phyloP scores from a whole-genome alignment of 2,888 invertebrate genomes.

The Pseudeuparius sepicola region DNA sequence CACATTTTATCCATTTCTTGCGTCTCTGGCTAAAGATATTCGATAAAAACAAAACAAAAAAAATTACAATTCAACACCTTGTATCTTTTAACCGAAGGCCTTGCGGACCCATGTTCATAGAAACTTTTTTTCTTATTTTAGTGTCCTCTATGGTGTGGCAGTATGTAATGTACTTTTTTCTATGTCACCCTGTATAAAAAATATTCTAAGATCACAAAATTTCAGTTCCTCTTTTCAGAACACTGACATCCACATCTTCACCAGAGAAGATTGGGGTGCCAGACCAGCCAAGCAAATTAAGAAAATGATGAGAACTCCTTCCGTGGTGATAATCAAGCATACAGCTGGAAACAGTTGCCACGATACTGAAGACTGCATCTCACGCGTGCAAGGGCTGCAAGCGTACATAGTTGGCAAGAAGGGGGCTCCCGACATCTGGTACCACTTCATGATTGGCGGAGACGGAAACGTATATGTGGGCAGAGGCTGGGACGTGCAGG shows the following conservation, averaged over 20 bases:
- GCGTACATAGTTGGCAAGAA: conserved; percentile 30
- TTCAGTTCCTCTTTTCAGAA: no score
- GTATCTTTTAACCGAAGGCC: no score
- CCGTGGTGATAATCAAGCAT: conserved; percentile 41
- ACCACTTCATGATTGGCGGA: conserved; percentile 51
- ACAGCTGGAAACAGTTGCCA: conserved; percentile 41
- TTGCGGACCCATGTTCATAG: no score
- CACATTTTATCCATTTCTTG: no score
- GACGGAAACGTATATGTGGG: conserved; percentile 69
- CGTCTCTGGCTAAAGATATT: no score
- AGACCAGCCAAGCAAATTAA: conserved; percentile 38
- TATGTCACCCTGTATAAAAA: no score
- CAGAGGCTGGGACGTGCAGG: conserved; percentile 38
- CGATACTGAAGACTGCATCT: conserved; percentile 40
- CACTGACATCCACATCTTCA: conserved; percentile 15
- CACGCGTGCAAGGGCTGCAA: conserved; percentile 40
- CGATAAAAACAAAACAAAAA: no score
- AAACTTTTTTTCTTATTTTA: no score
- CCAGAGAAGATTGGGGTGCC: conserved; percentile 47
- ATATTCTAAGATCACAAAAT: no score
- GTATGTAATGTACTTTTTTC: no score
- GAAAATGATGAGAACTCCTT: conserved; percentile 12
- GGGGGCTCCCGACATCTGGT: conserved; percentile 39
- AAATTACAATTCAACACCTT: no score
- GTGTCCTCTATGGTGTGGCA: no score